These are phyloP conservation scores for Urosaurus nigricauda DNA, from an alignment of 2,797 vertebrate genomes.

Conservation along the genomic window DNA sequence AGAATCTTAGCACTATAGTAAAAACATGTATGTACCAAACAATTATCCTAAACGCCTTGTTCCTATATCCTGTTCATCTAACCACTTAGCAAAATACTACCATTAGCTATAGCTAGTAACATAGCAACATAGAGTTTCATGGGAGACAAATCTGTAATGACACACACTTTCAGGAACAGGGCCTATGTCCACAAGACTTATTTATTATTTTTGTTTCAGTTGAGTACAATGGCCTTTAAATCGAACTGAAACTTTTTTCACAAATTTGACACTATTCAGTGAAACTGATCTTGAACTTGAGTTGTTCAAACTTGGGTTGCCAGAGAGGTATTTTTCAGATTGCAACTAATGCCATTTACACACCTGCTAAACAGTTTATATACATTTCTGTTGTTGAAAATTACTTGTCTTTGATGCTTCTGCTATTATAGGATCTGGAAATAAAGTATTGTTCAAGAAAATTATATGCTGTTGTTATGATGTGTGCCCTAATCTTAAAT, in stretches of 20 bases:
- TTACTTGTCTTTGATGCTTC: constrained; percentile 68
- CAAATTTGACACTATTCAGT: not conserved
- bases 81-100: no score
- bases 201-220: not conserved
- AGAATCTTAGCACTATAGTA: no score
- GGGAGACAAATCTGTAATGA: no score
- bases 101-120: no score
- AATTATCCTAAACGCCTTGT: no score
- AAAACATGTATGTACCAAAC: no score
- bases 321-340: constrained; percentile 30
- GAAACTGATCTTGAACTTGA: no score
- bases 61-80: no score
- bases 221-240: not conserved
- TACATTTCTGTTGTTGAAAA: constrained; percentile 73
- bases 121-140: no score
- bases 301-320: constrained; percentile 63
- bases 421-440: constrained; percentile 75
- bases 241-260: not conserved
- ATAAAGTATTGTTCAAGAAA: constrained; percentile 75
- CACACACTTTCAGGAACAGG: no score
- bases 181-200: not conserved
- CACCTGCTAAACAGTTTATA: constrained; percentile 41
- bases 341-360: constrained; percentile 61
- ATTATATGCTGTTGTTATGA: constrained; percentile 73
- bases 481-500: constrained; percentile 73